phyloP scores from a whole-genome alignment of 2,797 vertebrate species.

The Zenarchopterus dispar region DNA sequence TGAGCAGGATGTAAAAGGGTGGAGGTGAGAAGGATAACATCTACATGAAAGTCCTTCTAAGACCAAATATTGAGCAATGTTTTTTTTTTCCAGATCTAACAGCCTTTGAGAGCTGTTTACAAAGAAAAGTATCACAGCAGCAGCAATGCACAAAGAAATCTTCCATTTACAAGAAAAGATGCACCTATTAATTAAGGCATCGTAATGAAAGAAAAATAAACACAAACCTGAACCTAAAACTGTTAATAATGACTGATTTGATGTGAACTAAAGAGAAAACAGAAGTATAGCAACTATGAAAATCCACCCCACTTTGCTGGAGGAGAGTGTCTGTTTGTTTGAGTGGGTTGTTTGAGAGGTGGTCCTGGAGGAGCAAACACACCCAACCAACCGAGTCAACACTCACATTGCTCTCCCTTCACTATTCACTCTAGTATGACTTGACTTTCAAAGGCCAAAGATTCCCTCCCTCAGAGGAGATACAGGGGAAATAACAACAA shows the following conservation, averaged over 20 bases:
- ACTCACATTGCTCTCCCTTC: slow-evolving; percentile 55
- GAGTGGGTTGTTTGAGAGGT: slow-evolving; percentile 70
- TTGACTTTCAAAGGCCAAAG: slow-evolving; percentile 72
- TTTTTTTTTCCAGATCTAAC: slow-evolving; percentile 7
- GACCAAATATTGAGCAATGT: slow-evolving; percentile 21
- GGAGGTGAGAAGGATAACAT: background rate
- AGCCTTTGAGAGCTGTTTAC: slow-evolving; percentile 24
- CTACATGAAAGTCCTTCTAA: slow-evolving; percentile 37
- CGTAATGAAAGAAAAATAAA: slow-evolving; percentile 13
- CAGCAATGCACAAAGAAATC: slow-evolving; percentile 29
- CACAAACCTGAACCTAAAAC: slow-evolving; percentile 19
- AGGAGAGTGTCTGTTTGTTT: slow-evolving; percentile 59
- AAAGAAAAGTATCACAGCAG: slow-evolving; percentile 24
- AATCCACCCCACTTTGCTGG: slow-evolving; percentile 36
- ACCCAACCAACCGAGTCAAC: slow-evolving; percentile 72
- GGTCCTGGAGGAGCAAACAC: slow-evolving; percentile 76
- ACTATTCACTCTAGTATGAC: slow-evolving; percentile 64
- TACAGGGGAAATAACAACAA: slow-evolving; percentile 42
- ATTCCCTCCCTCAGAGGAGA: slow-evolving; percentile 65
- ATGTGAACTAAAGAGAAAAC: slow-evolving; percentile 16
- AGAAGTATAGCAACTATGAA: slow-evolving; percentile 35
- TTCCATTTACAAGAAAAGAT: slow-evolving; percentile 30
- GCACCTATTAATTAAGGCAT: slow-evolving; percentile 28
- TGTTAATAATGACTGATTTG: slow-evolving; percentile 20
- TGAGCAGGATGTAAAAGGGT: background rate